Evolutionary conservation across 2,888 invertebrate genomes (phyloP), one percentile per base, ranked within the genome.

Genomic region (Nemotelus nigrinus): DNA sequence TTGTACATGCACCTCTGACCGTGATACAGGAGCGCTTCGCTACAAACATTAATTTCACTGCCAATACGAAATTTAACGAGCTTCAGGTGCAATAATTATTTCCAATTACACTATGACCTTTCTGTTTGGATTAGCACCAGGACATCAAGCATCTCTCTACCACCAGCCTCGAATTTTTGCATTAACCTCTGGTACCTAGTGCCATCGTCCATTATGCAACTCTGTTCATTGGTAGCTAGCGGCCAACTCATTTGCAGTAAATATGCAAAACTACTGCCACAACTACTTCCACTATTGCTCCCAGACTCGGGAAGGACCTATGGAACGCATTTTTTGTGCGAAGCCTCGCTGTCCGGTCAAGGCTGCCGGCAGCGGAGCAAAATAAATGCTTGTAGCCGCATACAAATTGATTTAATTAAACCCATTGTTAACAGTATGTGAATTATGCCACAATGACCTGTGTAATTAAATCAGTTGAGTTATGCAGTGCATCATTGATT

Each of bases 401-500:
- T 57, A 55, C 71, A 71, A 71, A 55, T 71, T 71, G 57, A 71
- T 71, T 55, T 71, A 55, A 55, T 71, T 71, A 53, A 71, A 71
- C 57, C 57, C 55, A 43, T 71, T 55, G 55, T 71, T 55, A 71
- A 44, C 53, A 71, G 25, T 43, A n/a, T 71, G 71, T 71, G 57
- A 57, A 55, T 71, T 67, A 48, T 67, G 67, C 67, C 8, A 10
- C 67, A 67, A 25, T 45, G n/a, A 47, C 39, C 47, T n/a, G 4
- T 67, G 67, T 67, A 47, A 67, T 47, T 67, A 67, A 67, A 67
- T 67, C 67, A 67, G n/a, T 45, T 67, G 47, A 67, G n/a, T 67
- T 47, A 39, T 47, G 39, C n/a, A 47, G 39, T 63, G 63, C 63
- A 63, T 63, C 63, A 63, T 41, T 63, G 43, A 63, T 63, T 63